Percentiles rank a stretch among this genome's conserved stretches.
Evolutionary conservation across 2,888 invertebrate species (phyloP).

Genomic region (Eilema depressum): DNA sequence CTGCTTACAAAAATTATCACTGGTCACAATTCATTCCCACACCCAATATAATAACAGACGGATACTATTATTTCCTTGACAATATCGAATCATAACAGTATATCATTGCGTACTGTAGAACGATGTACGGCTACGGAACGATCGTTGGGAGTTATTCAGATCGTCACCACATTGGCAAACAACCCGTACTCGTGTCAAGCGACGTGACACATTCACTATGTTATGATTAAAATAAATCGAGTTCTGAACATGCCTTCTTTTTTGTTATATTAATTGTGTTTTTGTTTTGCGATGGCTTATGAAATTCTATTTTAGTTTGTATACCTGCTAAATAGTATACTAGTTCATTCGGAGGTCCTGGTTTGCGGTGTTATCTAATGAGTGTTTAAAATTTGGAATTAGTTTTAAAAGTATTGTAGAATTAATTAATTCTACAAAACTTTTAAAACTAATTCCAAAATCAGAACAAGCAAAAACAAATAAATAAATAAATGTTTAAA

Average conservation of each 20-base stretch:
- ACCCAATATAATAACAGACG: not conserved
- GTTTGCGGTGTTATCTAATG: too few relatives aligned
- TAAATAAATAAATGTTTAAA: too few relatives aligned
- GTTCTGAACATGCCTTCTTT: not conserved
- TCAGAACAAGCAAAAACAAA: too few relatives aligned
- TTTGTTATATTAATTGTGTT: not conserved
- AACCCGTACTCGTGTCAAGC: not conserved
- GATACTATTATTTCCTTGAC: not conserved
- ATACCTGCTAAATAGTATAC: not conserved
- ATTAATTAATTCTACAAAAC: too few relatives aligned
- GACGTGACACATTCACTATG: not conserved
- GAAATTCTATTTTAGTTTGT: not conserved
- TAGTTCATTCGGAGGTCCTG: too few relatives aligned
- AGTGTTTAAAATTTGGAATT: too few relatives aligned
- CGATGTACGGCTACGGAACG: conserved; percentile 2
- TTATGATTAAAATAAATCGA: conserved; percentile 4
- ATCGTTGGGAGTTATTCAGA: conserved; percentile 9
- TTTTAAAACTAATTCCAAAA: too few relatives aligned
- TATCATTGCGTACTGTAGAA: conserved; percentile 5
- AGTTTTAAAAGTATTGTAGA: too few relatives aligned
- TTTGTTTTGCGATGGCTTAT: not conserved
- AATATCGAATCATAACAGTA: conserved; percentile 4
- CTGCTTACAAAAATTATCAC: too few relatives aligned
- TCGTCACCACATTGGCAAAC: conserved; percentile 11
- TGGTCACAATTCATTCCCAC: not conserved